phyloP scores from a whole-genome alignment of 2,113 vertebrate species.

The Oncorhynchus kisutch region DNA sequence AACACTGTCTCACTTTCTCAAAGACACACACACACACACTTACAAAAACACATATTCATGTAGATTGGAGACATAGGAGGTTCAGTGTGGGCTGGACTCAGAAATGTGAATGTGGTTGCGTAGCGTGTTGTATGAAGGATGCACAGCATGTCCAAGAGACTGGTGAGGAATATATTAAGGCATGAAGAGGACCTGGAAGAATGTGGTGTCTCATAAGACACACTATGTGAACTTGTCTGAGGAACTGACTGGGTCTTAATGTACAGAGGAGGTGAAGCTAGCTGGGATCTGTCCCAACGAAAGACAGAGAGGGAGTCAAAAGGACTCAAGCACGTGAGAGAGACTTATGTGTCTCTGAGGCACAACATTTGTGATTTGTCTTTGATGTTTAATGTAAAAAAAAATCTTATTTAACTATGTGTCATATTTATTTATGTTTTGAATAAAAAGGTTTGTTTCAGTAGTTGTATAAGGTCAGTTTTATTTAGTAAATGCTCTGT shows the following conservation, averaged over 20 bases:
- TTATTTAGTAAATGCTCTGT: neutral
- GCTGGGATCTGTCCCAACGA: neutral
- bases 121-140: slow-evolving; percentile 52
- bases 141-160: slow-evolving; percentile 19
- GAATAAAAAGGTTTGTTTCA: slow-evolving; percentile 2
- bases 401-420: slow-evolving; percentile 33
- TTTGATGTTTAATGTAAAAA: slow-evolving; percentile 29
- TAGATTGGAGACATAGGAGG: neutral
- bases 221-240: no score
- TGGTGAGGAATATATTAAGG: slow-evolving; percentile 3
- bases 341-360: slow-evolving; percentile 5
- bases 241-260: no score
- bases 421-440: slow-evolving; percentile 52
- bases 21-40: slow-evolving; percentile 3
- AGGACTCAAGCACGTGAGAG: slow-evolving; percentile 21
- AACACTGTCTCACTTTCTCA: slow-evolving; percentile 9
- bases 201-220: neutral
- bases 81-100: slow-evolving; percentile 6
- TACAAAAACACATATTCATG: slow-evolving; percentile 5
- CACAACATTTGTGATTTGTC: neutral
- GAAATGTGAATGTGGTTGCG: neutral
- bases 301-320: neutral
- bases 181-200: neutral
- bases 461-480: neutral
- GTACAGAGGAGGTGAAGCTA: neutral